phyloP scores from a whole-genome alignment of 2,797 vertebrate genomes.

The Phoebastria nigripes region DNA sequence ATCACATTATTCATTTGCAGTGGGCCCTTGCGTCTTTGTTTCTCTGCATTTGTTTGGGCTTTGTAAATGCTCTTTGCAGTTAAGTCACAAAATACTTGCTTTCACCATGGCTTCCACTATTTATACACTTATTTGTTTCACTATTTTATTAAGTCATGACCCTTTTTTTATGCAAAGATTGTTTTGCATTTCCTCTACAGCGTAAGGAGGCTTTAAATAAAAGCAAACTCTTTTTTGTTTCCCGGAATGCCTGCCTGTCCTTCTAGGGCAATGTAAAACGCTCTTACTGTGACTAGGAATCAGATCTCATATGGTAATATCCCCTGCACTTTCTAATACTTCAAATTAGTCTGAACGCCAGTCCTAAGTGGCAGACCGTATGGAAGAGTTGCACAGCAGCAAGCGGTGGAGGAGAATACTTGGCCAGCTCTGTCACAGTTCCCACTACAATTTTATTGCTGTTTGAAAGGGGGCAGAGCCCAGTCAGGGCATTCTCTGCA shows the following conservation, averaged over 20 bases:
- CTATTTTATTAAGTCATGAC: background rate
- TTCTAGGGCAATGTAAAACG: background rate
- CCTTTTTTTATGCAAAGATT: background rate
- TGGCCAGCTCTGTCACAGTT: background rate
- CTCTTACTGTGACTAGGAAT: background rate
- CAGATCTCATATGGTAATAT: background rate
- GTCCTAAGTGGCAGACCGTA: background rate
- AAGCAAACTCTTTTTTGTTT: background rate
- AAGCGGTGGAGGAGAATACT: background rate
- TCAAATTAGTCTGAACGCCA: background rate
- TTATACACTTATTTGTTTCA: background rate
- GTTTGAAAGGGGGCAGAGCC: background rate
- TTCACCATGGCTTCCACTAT: background rate
- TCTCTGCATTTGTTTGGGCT: background rate
- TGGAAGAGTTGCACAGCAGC: background rate
- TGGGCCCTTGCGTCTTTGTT: background rate
- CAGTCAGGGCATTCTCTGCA: background rate
- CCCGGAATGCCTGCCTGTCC: background rate
- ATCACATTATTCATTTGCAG: background rate
- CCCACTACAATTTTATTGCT: background rate
- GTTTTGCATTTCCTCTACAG: background rate
- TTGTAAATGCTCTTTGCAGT: background rate
- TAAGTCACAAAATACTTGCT: background rate
- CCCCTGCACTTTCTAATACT: background rate
- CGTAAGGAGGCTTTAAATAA: background rate